Evolutionary conservation across 2,888 invertebrate species (phyloP), one percentile per base, ranked within the genome.

Genomic region (Ceratothoa steindachneri): DNA sequence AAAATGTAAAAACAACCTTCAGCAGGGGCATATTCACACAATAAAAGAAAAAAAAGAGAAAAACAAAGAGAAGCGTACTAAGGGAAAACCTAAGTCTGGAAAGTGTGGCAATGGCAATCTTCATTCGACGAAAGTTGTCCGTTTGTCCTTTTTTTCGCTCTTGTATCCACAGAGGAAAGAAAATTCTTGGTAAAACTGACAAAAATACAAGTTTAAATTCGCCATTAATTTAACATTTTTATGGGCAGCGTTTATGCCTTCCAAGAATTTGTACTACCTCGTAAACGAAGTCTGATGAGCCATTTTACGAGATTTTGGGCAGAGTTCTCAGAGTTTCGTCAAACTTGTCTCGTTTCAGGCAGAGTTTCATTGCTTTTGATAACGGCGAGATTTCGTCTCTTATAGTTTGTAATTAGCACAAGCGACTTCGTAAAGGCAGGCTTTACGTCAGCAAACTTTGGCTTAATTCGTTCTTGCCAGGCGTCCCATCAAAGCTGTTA

Each of bases 221-320:
- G n/a, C 60, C 60, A 60, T 60, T 60, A 60, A 60, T 60, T 60
- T 60, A 60, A 60, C 60, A 60, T 60, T 60, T 60, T 60, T 60
- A 60, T 60, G 60, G 60, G 27, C 24, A 60, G 60, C 60, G 60
- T 60, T 60, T 60, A 60, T 60, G 60, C 60, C 60, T 60, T 60
- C 60, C 1, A 60, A 60, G 60, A 60, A 60, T 60, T 60, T 60
- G 60, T 60, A 60, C n/a, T 60, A 60, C 60, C 60, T 24, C 60
- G 24, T 60, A 60, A 60, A 60, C 22, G 22, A 24, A n/a, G 9
- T 60, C 60, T 60, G 9, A 60, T 60, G 60, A 60, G 60, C 60
- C 60, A 60, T 60, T 60, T 60, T 1, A 60, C 60, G 60, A 60
- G 60, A 60, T 60, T 60, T 60, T 60, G 60, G n/a, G 60, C 60